Conservation (phyloP, 2,113 vertebrate genomes). For the Antigone vipio region DNA sequence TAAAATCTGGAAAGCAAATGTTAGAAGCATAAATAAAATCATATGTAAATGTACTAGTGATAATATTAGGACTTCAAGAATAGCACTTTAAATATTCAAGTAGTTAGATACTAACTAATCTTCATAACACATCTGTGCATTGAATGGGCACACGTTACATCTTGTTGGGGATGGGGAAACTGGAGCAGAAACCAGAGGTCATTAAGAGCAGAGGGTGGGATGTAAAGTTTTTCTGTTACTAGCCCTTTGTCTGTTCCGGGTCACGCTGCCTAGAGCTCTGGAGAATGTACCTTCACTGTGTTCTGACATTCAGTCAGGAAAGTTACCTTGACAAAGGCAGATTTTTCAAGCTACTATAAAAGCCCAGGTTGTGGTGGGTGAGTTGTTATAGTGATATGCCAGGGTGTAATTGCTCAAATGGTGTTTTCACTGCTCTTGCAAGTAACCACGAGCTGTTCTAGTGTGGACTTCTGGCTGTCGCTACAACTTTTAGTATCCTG, state of each 20-base stretch:
- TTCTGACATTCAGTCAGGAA: neutral
- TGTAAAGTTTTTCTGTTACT: neutral
- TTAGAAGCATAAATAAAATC: slow-evolving; percentile 13
- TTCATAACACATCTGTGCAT: neutral
- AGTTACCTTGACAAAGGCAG: neutral
- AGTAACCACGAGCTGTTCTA: neutral
- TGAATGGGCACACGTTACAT: neutral
- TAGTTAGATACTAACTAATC: neutral
- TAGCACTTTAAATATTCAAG: neutral
- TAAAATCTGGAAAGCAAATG: slow-evolving; percentile 13
- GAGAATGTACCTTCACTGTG: neutral
- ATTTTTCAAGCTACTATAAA: neutral
- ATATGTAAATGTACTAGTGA: neutral
- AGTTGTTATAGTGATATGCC: neutral
- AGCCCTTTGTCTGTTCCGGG: neutral
- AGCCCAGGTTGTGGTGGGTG: neutral
- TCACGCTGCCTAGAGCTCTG: neutral
- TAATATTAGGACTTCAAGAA: neutral
- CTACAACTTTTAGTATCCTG: neutral
- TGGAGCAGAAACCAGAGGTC: neutral
- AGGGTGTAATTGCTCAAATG: neutral
- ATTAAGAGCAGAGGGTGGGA: neutral
- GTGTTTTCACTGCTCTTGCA: neutral
- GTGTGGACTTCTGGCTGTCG: neutral
- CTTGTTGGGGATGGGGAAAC: neutral